These are phyloP conservation scores for Drosophila ezoana DNA, from an alignment of 2,888 invertebrate species.

Conservation along the genomic window DNA sequence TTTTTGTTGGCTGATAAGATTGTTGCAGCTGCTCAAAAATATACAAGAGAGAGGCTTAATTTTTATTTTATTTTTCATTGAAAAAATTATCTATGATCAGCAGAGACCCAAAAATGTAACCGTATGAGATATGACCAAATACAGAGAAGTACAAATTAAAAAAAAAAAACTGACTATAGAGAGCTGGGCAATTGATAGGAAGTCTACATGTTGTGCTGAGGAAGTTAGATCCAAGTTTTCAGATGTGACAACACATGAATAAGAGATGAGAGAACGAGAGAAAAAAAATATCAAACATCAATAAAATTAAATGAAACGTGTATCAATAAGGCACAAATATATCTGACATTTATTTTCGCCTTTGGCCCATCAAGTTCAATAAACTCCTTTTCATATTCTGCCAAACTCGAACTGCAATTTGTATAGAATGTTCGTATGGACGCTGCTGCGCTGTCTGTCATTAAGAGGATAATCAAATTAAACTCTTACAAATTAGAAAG, in stretches of 20 bases:
- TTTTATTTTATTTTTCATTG: slow-evolving; percentile 56
- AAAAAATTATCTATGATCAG: slow-evolving; percentile 67
- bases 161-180: neutral
- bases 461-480: slow-evolving; percentile 58
- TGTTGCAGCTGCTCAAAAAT: slow-evolving; percentile 44
- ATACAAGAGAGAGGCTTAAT: slow-evolving; percentile 39
- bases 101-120: slow-evolving; percentile 22
- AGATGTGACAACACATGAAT: neutral
- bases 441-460: slow-evolving; percentile 19
- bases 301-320: too few relatives aligned
- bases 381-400: slow-evolving; percentile 8
- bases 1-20: slow-evolving; percentile 54
- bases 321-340: too few relatives aligned
- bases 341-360: too few relatives aligned
- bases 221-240: slow-evolving; percentile 13
- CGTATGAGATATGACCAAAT: slow-evolving; percentile 28
- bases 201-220: slow-evolving; percentile 13
- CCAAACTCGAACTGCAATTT: neutral
- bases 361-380: slow-evolving; percentile 17
- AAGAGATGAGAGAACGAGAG: neutral
- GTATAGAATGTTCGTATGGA: slow-evolving; percentile 6
- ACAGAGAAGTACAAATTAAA: slow-evolving; percentile 18
- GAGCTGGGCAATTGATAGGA: slow-evolving; percentile 13
- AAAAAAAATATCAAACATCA: slow-evolving; percentile 2
- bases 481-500: slow-evolving; percentile 61